Conservation (phyloP, 1,140 invertebrate genomes). For the Panonychus citri region DNA sequence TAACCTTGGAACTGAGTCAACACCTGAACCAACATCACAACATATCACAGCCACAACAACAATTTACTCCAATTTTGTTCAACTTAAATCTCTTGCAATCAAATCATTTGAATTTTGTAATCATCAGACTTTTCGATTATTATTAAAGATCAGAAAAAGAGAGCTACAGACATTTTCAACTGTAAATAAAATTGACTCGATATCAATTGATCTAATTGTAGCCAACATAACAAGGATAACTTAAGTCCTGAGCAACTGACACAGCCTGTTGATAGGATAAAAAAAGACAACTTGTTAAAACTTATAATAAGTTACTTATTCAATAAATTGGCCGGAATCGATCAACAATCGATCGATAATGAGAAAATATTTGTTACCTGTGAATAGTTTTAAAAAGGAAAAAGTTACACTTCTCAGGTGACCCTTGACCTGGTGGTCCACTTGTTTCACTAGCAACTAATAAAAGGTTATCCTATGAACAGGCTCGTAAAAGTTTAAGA, state of each 20-base stretch:
- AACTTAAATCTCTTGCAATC: too few species aligned
- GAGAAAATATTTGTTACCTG: slow-evolving; percentile 6
- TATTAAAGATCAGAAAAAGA: too few species aligned
- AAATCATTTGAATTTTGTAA: too few species aligned
- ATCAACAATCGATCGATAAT: slow-evolving; percentile 17
- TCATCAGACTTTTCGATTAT: too few species aligned
- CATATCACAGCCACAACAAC: too few species aligned
- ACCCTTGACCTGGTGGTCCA: neutral
- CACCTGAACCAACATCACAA: too few species aligned
- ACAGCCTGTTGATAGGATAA: slow-evolving; percentile 33
- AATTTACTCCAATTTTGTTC: too few species aligned
- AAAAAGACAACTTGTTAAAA: slow-evolving; percentile 1
- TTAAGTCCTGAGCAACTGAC: slow-evolving; percentile 28
- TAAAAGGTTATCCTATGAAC: neutral
- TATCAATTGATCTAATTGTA: slow-evolving; percentile 50
- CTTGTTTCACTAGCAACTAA: neutral
- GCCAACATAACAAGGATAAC: slow-evolving; percentile 50
- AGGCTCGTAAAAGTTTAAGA: neutral
- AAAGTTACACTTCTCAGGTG: neutral
- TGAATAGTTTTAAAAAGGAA: neutral
- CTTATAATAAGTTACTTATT: too few species aligned
- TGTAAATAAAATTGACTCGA: slow-evolving; percentile 43
- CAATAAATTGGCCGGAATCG: slow-evolving; percentile 9
- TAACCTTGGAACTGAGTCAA: too few species aligned
- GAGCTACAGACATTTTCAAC: slow-evolving; percentile 74